Evolutionary conservation across 2,888 invertebrate genomes (phyloP).

Genomic region (Formica aserva): DNA sequence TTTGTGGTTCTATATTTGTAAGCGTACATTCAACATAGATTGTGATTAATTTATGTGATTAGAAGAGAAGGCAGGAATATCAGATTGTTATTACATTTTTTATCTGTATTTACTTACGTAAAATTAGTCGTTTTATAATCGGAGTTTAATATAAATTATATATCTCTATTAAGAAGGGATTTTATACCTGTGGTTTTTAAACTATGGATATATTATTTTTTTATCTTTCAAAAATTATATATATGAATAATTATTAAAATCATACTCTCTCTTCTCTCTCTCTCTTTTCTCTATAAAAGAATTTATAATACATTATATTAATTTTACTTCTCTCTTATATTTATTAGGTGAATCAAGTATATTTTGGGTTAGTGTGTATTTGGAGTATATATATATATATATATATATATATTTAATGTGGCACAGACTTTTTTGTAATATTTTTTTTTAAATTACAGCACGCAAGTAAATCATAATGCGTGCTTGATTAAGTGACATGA

Average conservation of each 20-base stretch:
- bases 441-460: neutral
- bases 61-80: neutral
- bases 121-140: neutral
- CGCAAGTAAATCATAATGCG: conserved; percentile 1
- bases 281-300: neutral
- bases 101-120: neutral
- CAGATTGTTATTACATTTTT: neutral
- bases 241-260: conserved; percentile 21
- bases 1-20: neutral
- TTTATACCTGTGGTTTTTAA: neutral
- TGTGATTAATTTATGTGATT: neutral
- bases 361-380: neutral
- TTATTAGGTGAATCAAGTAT: neutral
- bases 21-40: neutral
- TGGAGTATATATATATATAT: neutral
- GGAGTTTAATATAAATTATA: neutral
- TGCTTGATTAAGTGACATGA: conserved; percentile 23
- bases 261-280: neutral
- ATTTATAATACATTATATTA: neutral
- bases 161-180: neutral
- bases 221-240: no score
- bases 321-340: neutral
- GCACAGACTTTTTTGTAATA: neutral
- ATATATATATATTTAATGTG: neutral
- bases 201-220: no score